Base-by-base conservation (phyloP, 92 coral and sea anemone genomes). In the Zoanthus sansibaricus region DNA sequence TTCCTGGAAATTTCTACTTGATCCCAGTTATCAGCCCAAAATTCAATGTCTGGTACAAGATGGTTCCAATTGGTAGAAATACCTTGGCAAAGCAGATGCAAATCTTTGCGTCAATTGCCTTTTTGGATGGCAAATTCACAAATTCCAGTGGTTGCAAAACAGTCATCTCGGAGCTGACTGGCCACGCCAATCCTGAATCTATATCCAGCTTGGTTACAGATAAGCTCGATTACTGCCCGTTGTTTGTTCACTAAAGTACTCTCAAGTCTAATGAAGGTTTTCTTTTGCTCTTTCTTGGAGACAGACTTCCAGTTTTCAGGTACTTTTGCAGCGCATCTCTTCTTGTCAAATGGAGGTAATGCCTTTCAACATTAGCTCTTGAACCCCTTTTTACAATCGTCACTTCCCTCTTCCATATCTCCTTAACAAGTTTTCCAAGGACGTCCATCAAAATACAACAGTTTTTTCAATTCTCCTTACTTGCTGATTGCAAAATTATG, bases 1-100 rank as follows among this genome's bases (percentile, higher is more conserved):
- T 88, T 47, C 84, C 91, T 37, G 9, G 3, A 20, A 82, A 56
- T 55, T 83, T 88, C 10, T 88, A 21, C 37, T 21, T 87, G 7
- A 31, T 78, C 1, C 76, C 76, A 1, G 76, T 71, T 71, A 8
- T 25, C 10, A 71, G 31, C 31, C 75, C 49, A 6, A 33, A 44
- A 44, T 71, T 48, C 12, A 71, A n/a, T 42, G 13, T 7, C 72
- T 68, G 72, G 72, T 68, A 6, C 44, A 68, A 68, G 9, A 9
- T 9, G 9, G 9, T 9, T 48, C 52, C 52, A 48, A 48, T 48
- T 5, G 52, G 52, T 5, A 5, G 52, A 48, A 48, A 48, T 48
- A 37, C 76, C 4, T 71, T 45, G 5, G 17, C 21, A 17, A 37
- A n/a, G 16, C 47, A 25, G 9, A 72, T 51, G 25, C 25, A 25